phyloP scores from a whole-genome alignment of 2,113 vertebrate genomes.

The Neodontobutis hainanensis region DNA sequence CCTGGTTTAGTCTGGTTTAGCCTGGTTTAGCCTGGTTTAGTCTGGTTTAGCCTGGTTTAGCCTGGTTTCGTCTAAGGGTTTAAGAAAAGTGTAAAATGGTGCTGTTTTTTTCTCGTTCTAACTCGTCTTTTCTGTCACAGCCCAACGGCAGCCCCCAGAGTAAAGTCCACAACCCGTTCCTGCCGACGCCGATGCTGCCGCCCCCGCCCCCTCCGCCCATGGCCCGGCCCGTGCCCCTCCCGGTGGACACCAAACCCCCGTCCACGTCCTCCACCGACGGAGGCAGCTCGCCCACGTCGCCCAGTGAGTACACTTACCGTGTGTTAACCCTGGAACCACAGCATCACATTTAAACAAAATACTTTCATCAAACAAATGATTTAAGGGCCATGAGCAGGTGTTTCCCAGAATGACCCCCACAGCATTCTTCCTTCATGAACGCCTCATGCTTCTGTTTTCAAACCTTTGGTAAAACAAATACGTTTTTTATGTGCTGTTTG shows the following conservation, averaged over 20 bases:
- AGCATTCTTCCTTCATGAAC: too few relatives aligned
- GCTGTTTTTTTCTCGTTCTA: background rate
- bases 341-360: too few relatives aligned
- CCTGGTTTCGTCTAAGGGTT: background rate
- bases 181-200: slow-evolving; percentile 98
- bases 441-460: too few relatives aligned
- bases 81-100: too few relatives aligned
- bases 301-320: slow-evolving; percentile 95
- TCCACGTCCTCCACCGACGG: slow-evolving; percentile 92
- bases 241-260: slow-evolving; percentile 97
- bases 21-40: too few relatives aligned
- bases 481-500: too few relatives aligned
- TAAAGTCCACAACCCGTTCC: slow-evolving; percentile 99
- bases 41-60: background rate
- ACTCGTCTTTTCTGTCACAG: slow-evolving; percentile 65
- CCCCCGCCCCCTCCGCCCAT: slow-evolving; percentile 96
- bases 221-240: slow-evolving; percentile 97
- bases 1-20: too few relatives aligned
- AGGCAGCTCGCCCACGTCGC: slow-evolving; percentile 95
- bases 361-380: too few relatives aligned
- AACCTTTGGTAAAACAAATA: too few relatives aligned
- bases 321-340: too few relatives aligned
- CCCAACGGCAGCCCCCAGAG: slow-evolving; percentile 98
- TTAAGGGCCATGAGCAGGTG: too few relatives aligned
- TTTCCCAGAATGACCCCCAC: too few relatives aligned